Conservation (phyloP, 2,113 vertebrate genomes). For the Vireo altiloquus region DNA sequence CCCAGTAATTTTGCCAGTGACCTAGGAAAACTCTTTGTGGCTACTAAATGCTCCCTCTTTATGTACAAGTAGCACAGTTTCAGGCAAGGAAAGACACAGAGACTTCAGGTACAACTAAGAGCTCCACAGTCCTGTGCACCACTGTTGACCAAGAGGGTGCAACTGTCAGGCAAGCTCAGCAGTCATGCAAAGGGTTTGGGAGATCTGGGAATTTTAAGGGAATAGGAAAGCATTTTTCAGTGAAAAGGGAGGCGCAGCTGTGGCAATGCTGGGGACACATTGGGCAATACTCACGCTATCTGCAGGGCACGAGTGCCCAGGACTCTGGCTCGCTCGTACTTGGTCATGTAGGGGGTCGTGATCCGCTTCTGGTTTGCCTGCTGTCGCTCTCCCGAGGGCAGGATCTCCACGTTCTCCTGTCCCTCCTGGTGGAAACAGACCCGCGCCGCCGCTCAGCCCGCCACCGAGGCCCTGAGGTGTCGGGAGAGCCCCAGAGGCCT, state of each 20-base stretch:
- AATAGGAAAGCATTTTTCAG: not conserved
- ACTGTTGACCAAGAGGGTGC: not conserved
- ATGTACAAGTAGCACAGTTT: not conserved
- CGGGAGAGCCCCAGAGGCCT: not conserved
- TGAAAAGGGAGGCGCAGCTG: accelerated
- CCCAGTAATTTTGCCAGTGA: not conserved
- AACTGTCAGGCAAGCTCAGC: not conserved
- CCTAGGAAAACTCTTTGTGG: not conserved
- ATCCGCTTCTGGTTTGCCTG: slow-evolving; percentile 96
- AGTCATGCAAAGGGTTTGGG: accelerated
- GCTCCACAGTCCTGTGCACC: accelerated
- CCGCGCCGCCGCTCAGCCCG: not conserved
- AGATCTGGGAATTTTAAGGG: not conserved
- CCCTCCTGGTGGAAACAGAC: slow-evolving; percentile 79
- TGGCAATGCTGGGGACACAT: accelerated
- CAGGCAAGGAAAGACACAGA: not conserved
- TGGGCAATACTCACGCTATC: slow-evolving; percentile 87
- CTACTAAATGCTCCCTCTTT: not conserved
- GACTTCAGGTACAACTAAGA: not conserved
- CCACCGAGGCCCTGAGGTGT: not conserved
- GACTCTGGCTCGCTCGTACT: slow-evolving; percentile 92
- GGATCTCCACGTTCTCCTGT: slow-evolving; percentile 91
- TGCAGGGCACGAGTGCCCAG: slow-evolving; percentile 94
- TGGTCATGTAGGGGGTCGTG: slow-evolving; percentile 97
- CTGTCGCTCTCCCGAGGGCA: slow-evolving; percentile 90